phyloP scores from a whole-genome alignment of 2,797 vertebrate genomes.

The Melopsittacus undulatus region DNA sequence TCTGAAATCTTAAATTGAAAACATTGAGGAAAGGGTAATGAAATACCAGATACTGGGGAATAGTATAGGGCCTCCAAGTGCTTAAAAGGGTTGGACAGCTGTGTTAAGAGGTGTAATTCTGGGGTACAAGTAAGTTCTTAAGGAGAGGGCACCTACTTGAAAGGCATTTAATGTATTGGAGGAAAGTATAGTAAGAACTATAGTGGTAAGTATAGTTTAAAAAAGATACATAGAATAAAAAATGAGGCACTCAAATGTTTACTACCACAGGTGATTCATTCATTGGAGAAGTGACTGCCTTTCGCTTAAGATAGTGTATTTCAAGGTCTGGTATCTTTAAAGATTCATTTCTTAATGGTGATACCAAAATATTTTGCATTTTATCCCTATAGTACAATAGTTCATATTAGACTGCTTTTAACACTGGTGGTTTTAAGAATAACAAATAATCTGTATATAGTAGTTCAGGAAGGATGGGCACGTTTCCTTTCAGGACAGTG shows the following conservation, averaged over 20 bases:
- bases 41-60: background rate
- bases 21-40: background rate
- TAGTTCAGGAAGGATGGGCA: background rate
- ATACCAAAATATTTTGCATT: background rate
- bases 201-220: background rate
- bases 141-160: background rate
- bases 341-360: background rate
- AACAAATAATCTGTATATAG: background rate
- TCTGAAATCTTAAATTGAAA: background rate
- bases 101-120: background rate
- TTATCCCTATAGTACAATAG: background rate
- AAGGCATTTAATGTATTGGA: background rate
- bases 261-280: background rate
- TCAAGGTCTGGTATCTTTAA: background rate
- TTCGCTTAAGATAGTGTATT: background rate
- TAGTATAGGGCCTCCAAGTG: background rate
- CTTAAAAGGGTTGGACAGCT: background rate
- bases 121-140: background rate
- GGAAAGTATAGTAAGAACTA: background rate
- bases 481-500: background rate
- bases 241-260: background rate
- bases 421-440: background rate
- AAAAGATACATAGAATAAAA: background rate
- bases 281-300: background rate
- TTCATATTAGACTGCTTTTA: background rate